Evolutionary conservation across 2,113 vertebrate species (phyloP).

Genomic region (Desmodus rotundus): DNA sequence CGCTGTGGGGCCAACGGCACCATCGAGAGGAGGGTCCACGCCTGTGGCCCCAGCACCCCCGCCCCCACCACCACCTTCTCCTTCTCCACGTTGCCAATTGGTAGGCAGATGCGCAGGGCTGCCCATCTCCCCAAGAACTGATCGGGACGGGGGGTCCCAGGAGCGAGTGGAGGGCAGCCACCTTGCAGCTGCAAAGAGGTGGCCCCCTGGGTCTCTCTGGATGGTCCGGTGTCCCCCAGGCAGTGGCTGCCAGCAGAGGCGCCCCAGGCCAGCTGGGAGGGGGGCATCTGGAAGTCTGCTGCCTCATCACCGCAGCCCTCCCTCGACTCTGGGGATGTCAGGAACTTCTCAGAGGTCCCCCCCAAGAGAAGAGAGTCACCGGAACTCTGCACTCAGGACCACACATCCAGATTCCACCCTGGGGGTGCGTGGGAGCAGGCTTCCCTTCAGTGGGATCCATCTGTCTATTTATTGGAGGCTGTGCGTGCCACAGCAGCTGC

Average conservation of each 20-base stretch:
- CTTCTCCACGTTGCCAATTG: accelerated
- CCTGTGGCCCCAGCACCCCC: constrained; percentile 66
- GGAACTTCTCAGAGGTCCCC: accelerated
- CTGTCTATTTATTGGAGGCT: background rate
- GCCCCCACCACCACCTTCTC: constrained; percentile 56
- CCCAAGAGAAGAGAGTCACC: background rate
- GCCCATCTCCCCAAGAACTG: accelerated
- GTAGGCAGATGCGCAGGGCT: background rate
- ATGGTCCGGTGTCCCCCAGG: accelerated
- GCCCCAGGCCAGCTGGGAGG: too few relatives aligned
- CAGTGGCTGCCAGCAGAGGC: accelerated
- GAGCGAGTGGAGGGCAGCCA: background rate
- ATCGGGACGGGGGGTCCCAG: background rate
- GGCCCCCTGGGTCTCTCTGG: accelerated
- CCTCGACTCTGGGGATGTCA: accelerated
- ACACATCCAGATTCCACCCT: accelerated
- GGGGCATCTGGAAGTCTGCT: too few relatives aligned
- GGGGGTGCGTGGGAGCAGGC: background rate
- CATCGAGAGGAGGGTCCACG: constrained; percentile 67
- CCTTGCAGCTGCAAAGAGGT: too few relatives aligned
- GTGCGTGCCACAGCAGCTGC: accelerated
- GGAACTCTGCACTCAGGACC: too few relatives aligned
- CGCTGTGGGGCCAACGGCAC: constrained; percentile 83
- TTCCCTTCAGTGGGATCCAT: accelerated
- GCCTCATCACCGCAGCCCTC: background rate